Conservation (phyloP, 2,888 invertebrate genomes). For the Drosophila recens region DNA sequence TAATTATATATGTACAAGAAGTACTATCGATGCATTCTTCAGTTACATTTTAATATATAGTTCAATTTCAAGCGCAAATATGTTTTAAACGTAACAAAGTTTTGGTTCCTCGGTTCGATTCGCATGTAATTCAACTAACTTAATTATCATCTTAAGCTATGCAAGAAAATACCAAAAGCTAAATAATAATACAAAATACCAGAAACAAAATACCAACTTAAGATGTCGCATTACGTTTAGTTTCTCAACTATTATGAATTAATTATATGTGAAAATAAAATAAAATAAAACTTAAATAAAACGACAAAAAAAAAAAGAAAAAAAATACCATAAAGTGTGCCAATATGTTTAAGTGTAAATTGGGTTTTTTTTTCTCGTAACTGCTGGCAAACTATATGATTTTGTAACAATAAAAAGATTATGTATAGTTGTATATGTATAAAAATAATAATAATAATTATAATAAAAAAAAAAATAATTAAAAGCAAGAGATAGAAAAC, state of each 20-base stretch:
- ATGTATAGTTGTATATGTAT: constrained; percentile 56
- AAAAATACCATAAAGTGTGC: constrained; percentile 74
- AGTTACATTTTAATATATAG: constrained; percentile 42
- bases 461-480: constrained; percentile 16
- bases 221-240: constrained; percentile 36
- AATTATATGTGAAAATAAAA: constrained; percentile 31
- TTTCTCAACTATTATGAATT: constrained; percentile 38
- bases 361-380: constrained; percentile 51
- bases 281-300: not conserved
- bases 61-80: constrained; percentile 54
- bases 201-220: constrained; percentile 3
- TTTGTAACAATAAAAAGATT: constrained; percentile 67
- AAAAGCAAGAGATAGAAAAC: constrained; percentile 11
- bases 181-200: constrained; percentile 2
- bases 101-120: constrained; percentile 60
- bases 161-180: not conserved
- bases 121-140: constrained; percentile 43
- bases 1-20: constrained; percentile 4
- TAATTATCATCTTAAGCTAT: constrained; percentile 29
- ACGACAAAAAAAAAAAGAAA: constrained; percentile 20
- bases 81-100: constrained; percentile 49
- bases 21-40: constrained; percentile 29
- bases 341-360: constrained; percentile 79
- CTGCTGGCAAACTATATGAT: constrained; percentile 50
- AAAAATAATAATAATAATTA: constrained; percentile 12